Conservation (phyloP, 2,888 invertebrate genomes). For the Philopedon plagiatum region DNA sequence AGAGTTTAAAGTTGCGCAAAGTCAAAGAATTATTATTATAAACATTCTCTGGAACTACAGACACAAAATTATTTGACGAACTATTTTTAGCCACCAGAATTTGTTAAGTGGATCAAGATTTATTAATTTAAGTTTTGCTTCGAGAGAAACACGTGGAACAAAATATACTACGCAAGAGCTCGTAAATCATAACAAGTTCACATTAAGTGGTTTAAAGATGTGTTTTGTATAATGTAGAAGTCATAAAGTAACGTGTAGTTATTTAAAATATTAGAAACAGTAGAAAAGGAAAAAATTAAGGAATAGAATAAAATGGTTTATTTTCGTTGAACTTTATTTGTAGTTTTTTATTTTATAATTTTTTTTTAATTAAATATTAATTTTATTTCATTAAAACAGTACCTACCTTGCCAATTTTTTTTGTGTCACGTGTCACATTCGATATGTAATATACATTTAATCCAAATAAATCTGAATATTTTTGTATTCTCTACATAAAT, state of each 20-base stretch:
- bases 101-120: conserved; percentile 22
- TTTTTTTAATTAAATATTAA: too few relatives aligned
- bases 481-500: too few relatives aligned
- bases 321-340: too few relatives aligned
- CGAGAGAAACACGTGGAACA: conserved; percentile 2
- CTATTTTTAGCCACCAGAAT: conserved; percentile 10
- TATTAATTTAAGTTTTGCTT: conserved; percentile 14
- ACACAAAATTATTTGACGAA: neutral
- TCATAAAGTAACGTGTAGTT: conserved; percentile 10
- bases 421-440: too few relatives aligned
- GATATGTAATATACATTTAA: too few relatives aligned
- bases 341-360: too few relatives aligned
- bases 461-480: too few relatives aligned
- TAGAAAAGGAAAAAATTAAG: neutral
- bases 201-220: neutral
- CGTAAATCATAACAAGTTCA: conserved; percentile 1
- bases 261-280: neutral
- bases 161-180: conserved; percentile 11
- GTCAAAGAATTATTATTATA: neutral
- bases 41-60: neutral
- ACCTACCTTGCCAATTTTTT: too few relatives aligned
- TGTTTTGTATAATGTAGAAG: conserved; percentile 2
- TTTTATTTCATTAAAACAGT: too few relatives aligned
- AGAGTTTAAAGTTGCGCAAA: neutral
- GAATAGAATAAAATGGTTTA: neutral